Percentiles rank a stretch among this genome's conserved stretches.
These are phyloP conservation scores for Fregetta grallaria DNA, from an alignment of 2,113 vertebrate species.

Conservation along the genomic window DNA sequence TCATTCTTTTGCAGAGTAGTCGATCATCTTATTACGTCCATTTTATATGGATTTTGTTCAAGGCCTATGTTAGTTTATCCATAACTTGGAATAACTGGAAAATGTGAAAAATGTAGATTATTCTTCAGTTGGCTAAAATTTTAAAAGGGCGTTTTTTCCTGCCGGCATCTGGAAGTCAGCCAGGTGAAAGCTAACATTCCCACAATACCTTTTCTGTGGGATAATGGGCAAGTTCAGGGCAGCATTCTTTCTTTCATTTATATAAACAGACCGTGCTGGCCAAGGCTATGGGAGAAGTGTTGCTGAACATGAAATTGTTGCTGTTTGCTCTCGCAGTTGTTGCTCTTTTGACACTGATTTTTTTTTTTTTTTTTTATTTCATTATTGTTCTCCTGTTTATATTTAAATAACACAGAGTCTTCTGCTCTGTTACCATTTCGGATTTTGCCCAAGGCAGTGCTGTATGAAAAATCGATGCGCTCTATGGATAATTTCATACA, in stretches of 20 bases:
- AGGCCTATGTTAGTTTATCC: not conserved
- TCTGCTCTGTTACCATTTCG: slow-evolving; percentile 4
- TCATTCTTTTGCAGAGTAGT: not conserved
- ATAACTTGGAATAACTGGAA: not conserved
- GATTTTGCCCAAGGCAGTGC: not conserved
- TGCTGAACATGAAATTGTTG: slow-evolving; percentile 4
- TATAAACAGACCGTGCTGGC: slow-evolving; percentile 23
- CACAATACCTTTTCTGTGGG: slow-evolving; percentile 58
- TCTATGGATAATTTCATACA: not conserved
- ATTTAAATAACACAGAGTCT: not conserved
- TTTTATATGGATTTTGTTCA: slow-evolving; percentile 9
- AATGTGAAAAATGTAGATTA: slow-evolving; percentile 11
- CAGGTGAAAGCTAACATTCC: slow-evolving; percentile 58
- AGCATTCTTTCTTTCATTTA: slow-evolving; percentile 34
- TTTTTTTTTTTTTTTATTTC: not conserved
- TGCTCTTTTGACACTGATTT: not conserved
- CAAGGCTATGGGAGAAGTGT: not conserved
- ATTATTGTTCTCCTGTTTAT: slow-evolving; percentile 1
- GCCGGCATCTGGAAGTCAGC: slow-evolving; percentile 2
- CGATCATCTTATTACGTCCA: not conserved
- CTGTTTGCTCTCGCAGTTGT: not conserved
- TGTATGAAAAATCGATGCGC: not conserved
- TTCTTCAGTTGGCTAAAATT: slow-evolving; percentile 13
- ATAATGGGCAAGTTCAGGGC: slow-evolving; percentile 30
- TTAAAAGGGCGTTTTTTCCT: not conserved